These are phyloP conservation scores for Neolamprologus caudopunctatus DNA, from an alignment of 2,113 vertebrate genomes.

Conservation along the genomic window DNA sequence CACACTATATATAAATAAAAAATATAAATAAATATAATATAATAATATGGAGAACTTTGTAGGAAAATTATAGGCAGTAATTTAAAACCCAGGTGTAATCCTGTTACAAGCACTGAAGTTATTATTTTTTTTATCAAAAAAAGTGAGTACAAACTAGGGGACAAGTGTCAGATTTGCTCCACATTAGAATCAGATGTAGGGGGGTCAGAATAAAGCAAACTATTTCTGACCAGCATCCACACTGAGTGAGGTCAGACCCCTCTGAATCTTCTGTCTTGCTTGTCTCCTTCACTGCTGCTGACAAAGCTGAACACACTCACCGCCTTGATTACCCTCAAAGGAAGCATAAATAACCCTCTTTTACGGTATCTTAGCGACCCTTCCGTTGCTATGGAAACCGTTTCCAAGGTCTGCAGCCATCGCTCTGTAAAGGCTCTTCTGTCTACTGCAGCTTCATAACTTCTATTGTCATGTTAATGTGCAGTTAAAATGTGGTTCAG, in stretches of 20 bases:
- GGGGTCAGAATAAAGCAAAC: background rate
- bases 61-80: background rate
- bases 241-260: background rate
- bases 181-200: background rate
- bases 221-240: background rate
- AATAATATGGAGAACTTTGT: background rate
- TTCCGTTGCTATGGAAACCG: constrained; percentile 30
- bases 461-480: constrained; percentile 42
- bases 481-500: background rate
- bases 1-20: background rate
- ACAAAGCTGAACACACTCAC: background rate
- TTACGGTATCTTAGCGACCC: constrained; percentile 36
- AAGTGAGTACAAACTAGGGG: background rate
- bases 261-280: background rate
- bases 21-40: background rate
- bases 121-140: background rate
- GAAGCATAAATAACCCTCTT: background rate
- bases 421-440: background rate
- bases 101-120: background rate
- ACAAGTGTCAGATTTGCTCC: background rate
- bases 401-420: constrained; percentile 29
- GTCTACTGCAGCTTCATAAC: background rate
- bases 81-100: background rate
- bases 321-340: background rate
- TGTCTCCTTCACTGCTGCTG: background rate